Base-by-base conservation (phyloP, 2,797 vertebrate species). In the Enteromius argenteus region DNA sequence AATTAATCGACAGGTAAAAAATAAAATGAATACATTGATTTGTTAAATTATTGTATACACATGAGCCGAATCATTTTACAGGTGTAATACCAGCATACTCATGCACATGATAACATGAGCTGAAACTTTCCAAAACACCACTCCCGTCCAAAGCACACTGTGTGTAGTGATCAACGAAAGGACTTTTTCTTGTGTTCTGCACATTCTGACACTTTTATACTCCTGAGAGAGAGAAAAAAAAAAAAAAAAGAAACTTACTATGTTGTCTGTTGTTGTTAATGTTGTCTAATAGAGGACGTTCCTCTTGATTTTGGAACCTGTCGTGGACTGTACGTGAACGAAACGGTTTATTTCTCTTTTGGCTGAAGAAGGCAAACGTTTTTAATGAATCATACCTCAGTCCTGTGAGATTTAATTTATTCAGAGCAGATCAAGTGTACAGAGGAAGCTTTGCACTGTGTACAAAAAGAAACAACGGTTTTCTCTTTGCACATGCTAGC, bases 401-500 rank as follows among this genome's bases (percentile, higher is more conserved):
- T 97, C 97, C 97, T 95, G 94, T 95, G 96, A 96, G 94, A 96
- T 96, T 95, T 60, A 27, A 60, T 78, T 81, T 87, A 71, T 80
- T 86, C 71, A 8, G 84, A 86, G 92, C 91, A 93, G 93, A 94
- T 93, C 88, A 87, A 89, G 90, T 89, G 92, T 85, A 91, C 87
- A 87, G 91, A 89, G 89, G 91, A 93, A 96, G 97, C 96, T 94
- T 97, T 98, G 98, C 98, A 99, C 97, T 99, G 97, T 99, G 98
- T 99, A 96, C 96, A 96, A 96, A 97, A 92, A 96, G 95, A 95
- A 27, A 94, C 94, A 96, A 97, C 95, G 95, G 94, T 95, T 97
- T 97, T 95, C 96, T 96, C 95, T 94, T 99, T 97, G 97, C 97
- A 99, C 97, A 98, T 97, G 95, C 97, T 94, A 95, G 95, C 96